Evolutionary conservation across 2,113 vertebrate species (phyloP).

Genomic region (Micronisus gabar): DNA sequence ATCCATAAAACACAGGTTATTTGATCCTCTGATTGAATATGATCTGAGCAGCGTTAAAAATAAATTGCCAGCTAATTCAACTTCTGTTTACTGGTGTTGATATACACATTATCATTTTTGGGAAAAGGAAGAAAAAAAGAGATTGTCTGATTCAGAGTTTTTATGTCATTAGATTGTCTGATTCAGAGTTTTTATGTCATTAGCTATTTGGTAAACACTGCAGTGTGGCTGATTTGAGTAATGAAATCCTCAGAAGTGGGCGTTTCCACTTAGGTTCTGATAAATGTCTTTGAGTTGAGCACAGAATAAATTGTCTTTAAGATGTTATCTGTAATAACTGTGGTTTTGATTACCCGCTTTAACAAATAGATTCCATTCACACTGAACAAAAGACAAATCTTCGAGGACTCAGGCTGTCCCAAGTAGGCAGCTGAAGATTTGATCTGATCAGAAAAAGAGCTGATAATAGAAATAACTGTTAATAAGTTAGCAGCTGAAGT

Average conservation of each 20-base stretch:
- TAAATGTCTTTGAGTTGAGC: not conserved
- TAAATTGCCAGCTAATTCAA: not conserved
- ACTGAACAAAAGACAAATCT: not conserved
- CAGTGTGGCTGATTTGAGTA: not conserved
- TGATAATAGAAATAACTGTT: not conserved
- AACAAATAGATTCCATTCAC: not conserved
- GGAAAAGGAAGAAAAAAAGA: not conserved
- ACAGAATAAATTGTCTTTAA: not conserved
- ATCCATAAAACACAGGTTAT: not conserved
- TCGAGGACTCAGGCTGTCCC: not conserved
- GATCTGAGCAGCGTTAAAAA: not conserved
- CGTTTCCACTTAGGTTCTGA: not conserved
- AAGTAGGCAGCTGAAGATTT: not conserved
- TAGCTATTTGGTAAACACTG: not conserved
- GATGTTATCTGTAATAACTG: not conserved
- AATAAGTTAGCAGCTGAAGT: not conserved
- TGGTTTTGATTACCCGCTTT: not conserved
- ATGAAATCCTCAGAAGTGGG: not conserved
- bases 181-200: not conserved
- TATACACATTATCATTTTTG: not conserved
- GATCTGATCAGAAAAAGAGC: not conserved
- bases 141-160: not conserved
- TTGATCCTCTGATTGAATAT: not conserved
- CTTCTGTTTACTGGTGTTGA: not conserved
- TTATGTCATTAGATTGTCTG: not conserved